Conservation (phyloP, 2,888 invertebrate genomes). For the Rhingia rostrata region DNA sequence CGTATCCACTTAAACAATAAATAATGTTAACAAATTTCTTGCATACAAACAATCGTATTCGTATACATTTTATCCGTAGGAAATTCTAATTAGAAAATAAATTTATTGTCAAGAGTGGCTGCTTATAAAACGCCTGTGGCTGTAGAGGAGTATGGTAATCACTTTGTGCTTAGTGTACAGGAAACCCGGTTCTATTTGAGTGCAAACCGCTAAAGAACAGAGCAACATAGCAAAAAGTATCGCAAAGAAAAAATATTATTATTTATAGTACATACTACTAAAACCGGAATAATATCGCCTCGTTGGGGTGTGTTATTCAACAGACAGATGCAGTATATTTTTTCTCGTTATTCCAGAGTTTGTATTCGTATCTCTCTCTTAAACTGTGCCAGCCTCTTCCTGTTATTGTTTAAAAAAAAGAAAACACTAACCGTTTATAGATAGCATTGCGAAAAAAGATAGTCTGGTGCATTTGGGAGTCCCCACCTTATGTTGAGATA, state of each 20-base stretch:
- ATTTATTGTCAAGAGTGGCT: conserved; percentile 73
- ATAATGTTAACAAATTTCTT: conserved; percentile 63
- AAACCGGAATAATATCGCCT: conserved; percentile 67
- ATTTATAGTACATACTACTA: conserved; percentile 17
- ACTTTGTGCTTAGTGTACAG: conserved; percentile 22
- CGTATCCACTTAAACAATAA: conserved; percentile 31
- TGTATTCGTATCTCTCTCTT: conserved; percentile 1
- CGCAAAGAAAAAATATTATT: background rate
- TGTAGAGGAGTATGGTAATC: conserved; percentile 2
- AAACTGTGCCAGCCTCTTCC: conserved; percentile 49
- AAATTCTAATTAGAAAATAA: conserved; percentile 74
- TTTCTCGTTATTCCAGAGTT: conserved; percentile 32
- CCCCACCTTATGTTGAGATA: conserved; percentile 32
- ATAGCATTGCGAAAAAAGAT: conserved; percentile 60
- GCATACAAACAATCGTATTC: conserved; percentile 55
- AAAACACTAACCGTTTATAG: background rate
- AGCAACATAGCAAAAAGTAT: conserved; percentile 31
- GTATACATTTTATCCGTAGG: conserved; percentile 60
- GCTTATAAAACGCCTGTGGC: conserved; percentile 46
- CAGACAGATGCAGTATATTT: conserved; percentile 41
- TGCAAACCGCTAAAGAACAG: conserved; percentile 54
- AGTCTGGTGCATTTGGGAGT: conserved; percentile 58
- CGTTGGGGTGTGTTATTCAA: conserved; percentile 66
- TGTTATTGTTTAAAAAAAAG: conserved; percentile 60
- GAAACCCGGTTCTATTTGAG: conserved; percentile 53